phyloP scores from a whole-genome alignment of 2,888 invertebrate genomes.

The Dryococelus australis region DNA sequence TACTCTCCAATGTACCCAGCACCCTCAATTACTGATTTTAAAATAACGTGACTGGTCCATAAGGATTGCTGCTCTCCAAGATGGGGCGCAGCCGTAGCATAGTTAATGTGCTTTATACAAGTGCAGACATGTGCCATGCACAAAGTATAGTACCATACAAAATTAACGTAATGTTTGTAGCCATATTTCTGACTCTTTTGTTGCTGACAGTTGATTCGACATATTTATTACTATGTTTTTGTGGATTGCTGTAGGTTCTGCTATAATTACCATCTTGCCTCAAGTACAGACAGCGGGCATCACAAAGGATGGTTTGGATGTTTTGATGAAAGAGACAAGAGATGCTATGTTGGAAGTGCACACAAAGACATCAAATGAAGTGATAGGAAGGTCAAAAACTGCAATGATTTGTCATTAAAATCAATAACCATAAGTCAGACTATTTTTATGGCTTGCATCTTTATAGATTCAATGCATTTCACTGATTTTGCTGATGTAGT shows the following conservation, averaged over 20 bases:
- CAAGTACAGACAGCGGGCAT: constrained; percentile 48
- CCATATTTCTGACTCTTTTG: too few species aligned
- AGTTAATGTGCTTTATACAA: too few species aligned
- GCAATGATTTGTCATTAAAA: not conserved
- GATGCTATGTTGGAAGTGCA: constrained; percentile 52
- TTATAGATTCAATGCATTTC: not conserved
- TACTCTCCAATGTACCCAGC: too few species aligned
- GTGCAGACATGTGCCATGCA: too few species aligned
- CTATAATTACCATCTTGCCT: constrained; percentile 50
- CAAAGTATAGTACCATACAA: too few species aligned
- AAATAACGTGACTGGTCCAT: too few species aligned
- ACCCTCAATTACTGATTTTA: too few species aligned
- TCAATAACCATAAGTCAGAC: not conserved
- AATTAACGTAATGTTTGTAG: too few species aligned
- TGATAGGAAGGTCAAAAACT: constrained; percentile 13
- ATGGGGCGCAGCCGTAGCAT: too few species aligned
- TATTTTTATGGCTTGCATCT: not conserved
- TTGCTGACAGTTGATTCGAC: too few species aligned
- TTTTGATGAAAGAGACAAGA: constrained; percentile 51
- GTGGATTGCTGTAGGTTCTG: constrained; percentile 44
- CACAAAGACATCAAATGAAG: constrained; percentile 40
- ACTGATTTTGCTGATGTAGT: not conserved
- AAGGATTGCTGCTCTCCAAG: too few species aligned
- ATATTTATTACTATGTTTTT: constrained; percentile 34
- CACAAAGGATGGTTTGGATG: constrained; percentile 45